These are phyloP conservation scores for Lutjanus erythropterus DNA, from an alignment of 2,113 vertebrate species.

Conservation along the genomic window DNA sequence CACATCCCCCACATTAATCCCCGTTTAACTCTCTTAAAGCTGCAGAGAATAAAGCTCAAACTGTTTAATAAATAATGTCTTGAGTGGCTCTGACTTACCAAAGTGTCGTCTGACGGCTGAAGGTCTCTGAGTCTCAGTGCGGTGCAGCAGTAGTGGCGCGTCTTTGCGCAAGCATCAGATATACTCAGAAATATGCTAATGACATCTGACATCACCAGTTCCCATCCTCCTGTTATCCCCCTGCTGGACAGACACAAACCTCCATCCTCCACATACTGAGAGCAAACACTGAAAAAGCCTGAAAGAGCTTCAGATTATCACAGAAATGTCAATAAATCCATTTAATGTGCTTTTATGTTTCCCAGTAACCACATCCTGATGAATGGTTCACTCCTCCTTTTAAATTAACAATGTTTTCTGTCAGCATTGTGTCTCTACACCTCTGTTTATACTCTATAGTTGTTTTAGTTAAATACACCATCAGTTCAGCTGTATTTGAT, in stretches of 20 bases:
- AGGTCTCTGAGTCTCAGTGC: constrained; percentile 54
- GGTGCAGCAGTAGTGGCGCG: constrained; percentile 79
- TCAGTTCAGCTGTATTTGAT: not conserved
- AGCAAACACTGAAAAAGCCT: not conserved
- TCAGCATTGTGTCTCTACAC: not conserved
- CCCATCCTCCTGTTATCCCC: constrained; percentile 11
- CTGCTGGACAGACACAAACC: constrained; percentile 1
- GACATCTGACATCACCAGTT: constrained; percentile 80
- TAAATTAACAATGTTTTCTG: no score
- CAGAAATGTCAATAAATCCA: not conserved
- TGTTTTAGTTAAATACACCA: fast-evolving
- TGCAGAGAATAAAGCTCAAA: not conserved
- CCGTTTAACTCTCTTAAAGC: not conserved
- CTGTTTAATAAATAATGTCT: not conserved
- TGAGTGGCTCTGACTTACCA: constrained; percentile 80
- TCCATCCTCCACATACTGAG: not conserved
- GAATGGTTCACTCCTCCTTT: fast-evolving
- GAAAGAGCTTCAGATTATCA: not conserved
- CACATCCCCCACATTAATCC: not conserved
- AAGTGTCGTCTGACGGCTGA: constrained; percentile 38
- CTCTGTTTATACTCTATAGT: not conserved
- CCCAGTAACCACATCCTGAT: not conserved
- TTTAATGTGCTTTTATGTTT: not conserved
- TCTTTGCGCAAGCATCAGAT: constrained; percentile 69
- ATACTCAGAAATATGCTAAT: constrained; percentile 86